Evolutionary conservation across 2,888 invertebrate species (phyloP).

Genomic region (Osmoderma eremita): DNA sequence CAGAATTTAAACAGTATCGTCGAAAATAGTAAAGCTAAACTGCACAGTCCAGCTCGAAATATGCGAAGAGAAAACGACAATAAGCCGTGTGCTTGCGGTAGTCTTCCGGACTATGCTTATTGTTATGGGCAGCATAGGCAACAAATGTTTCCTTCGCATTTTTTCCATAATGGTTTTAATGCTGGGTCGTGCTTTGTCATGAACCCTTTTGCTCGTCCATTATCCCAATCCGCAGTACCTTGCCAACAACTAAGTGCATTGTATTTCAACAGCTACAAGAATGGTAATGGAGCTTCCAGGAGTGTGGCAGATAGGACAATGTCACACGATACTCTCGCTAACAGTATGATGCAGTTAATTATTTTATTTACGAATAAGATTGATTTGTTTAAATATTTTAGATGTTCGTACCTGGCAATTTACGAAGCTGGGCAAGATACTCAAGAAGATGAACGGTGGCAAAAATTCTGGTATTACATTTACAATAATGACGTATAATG

Average conservation of each 20-base stretch:
- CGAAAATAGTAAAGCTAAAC: constrained; percentile 5
- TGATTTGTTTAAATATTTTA: not conserved
- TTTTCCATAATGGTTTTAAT: constrained; percentile 22
- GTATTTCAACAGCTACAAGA: constrained; percentile 39
- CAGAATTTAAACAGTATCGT: constrained; percentile 12
- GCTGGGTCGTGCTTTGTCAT: constrained; percentile 10
- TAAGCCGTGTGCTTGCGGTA: constrained; percentile 8
- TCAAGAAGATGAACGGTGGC: constrained; percentile 36
- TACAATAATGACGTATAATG: constrained; percentile 85
- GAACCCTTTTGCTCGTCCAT: constrained; percentile 30
- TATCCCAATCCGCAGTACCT: constrained; percentile 32
- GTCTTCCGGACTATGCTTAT: constrained; percentile 22
- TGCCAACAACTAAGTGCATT: constrained; percentile 35
- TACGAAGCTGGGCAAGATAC: constrained; percentile 43
- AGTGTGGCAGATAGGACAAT: constrained; percentile 2
- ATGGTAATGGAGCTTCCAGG: constrained; percentile 15
- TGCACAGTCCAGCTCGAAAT: constrained; percentile 9
- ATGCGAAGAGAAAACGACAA: constrained; percentile 10
- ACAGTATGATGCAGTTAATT: constrained; percentile 5
- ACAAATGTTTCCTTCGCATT: constrained; percentile 25
- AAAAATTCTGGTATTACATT: constrained; percentile 65
- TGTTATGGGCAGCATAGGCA: constrained; percentile 11
- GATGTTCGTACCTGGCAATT: constrained; percentile 43
- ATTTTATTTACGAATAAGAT: too few relatives aligned
- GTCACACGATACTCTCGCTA: not conserved